Conservation (phyloP, 1,140 invertebrate species). For the Leptopilina boulardi region DNA sequence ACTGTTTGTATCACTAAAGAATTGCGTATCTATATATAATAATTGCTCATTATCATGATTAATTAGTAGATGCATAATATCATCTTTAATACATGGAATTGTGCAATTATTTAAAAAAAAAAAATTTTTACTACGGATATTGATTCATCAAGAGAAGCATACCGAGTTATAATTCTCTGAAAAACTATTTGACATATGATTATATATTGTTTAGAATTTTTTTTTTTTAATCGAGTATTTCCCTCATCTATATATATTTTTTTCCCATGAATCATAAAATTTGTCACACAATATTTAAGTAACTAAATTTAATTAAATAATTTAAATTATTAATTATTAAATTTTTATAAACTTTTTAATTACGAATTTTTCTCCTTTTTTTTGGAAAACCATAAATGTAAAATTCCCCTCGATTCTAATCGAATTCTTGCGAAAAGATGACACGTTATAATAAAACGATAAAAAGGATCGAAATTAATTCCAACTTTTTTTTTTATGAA, state of each 20-base stretch:
- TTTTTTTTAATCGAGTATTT: not conserved
- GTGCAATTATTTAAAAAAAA: constrained; percentile 1
- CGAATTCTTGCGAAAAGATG: not conserved
- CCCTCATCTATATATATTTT: too few relatives aligned
- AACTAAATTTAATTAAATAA: too few relatives aligned
- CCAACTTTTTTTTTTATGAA: not conserved
- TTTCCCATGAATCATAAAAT: too few relatives aligned
- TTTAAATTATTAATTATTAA: too few relatives aligned
- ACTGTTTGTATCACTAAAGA: not conserved
- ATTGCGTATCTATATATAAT: not conserved
- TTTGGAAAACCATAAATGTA: not conserved
- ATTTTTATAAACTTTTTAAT: too few relatives aligned
- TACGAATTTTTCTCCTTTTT: too few relatives aligned
- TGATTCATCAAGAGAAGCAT: constrained; percentile 1
- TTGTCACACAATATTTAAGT: too few relatives aligned
- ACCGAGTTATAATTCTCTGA: not conserved
- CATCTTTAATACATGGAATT: constrained; percentile 6
- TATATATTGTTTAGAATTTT: not conserved
- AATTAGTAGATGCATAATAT: constrained; percentile 4
- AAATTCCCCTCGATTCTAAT: not conserved
- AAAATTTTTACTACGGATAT: not conserved
- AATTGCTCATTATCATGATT: constrained; percentile 19
- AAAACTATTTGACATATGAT: not conserved
- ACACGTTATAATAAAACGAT: not conserved
- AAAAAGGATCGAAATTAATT: not conserved